phyloP scores from a whole-genome alignment of 92 coral and sea anemone species.

The Micromussa lordhowensis region DNA sequence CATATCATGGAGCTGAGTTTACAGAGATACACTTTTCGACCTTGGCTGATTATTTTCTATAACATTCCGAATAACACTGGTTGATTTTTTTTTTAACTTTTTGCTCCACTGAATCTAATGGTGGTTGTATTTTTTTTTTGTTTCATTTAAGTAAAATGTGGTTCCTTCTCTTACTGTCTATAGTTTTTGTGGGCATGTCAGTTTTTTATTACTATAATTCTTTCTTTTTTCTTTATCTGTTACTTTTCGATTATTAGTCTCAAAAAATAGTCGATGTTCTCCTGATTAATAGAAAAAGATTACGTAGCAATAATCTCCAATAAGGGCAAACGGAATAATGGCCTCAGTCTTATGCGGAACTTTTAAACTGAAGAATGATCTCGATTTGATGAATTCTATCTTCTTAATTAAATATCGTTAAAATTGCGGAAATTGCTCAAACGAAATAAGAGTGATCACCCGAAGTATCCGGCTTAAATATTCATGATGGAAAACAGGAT shows the following conservation, averaged over 20 bases:
- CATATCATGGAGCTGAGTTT: neutral
- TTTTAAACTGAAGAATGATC: slow-evolving; percentile 15
- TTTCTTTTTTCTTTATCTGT: neutral
- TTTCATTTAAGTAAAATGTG: neutral
- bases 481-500: slow-evolving; percentile 52
- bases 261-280: slow-evolving; percentile 21
- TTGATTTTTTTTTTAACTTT: neutral
- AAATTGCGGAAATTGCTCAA: slow-evolving; percentile 54
- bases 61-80: neutral
- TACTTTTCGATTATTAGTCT: slow-evolving; percentile 12
- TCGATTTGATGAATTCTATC: slow-evolving; percentile 38
- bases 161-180: neutral
- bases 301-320: slow-evolving; percentile 8
- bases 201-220: slow-evolving; percentile 16
- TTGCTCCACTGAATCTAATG: neutral
- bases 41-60: neutral
- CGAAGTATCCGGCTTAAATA: slow-evolving; percentile 60
- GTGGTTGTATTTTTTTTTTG: neutral
- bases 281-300: slow-evolving; percentile 11
- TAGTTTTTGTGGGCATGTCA: too few species aligned
- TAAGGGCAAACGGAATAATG: slow-evolving; percentile 17
- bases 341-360: slow-evolving; percentile 16
- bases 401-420: slow-evolving; percentile 35
- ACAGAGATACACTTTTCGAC: neutral
- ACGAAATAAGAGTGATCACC: slow-evolving; percentile 45